Evolutionary conservation across 1,140 invertebrate species (phyloP).

Genomic region (Sitobion miscanthi): DNA sequence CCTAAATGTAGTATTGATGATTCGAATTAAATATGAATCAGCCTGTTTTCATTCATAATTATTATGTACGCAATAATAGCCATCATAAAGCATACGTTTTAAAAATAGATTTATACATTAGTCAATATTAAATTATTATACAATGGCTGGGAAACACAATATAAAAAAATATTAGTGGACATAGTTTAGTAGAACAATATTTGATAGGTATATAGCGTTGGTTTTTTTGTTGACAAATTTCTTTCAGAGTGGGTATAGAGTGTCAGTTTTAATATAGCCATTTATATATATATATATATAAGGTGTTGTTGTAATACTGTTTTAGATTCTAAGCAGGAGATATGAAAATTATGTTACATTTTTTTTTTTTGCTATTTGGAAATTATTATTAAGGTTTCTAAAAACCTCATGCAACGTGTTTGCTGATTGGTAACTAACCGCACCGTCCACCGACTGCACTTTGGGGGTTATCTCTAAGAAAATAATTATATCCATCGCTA

Average conservation of each 20-base stretch:
- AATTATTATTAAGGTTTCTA: not conserved
- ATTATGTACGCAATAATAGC: not conserved
- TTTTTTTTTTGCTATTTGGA: not conserved
- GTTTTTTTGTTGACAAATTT: not conserved
- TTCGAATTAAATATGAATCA: conserved; percentile 3
- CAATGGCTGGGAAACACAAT: not conserved
- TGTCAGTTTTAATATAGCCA: not conserved
- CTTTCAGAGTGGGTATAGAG: not conserved
- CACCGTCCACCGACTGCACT: not conserved
- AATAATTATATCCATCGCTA: not conserved
- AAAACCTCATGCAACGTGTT: not conserved
- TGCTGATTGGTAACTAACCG: not conserved
- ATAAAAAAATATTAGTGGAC: not conserved
- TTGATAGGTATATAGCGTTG: not conserved
- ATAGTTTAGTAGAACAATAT: not conserved
- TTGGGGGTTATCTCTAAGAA: not conserved
- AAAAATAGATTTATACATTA: not conserved
- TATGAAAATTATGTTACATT: not conserved
- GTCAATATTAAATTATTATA: not conserved
- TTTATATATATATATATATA: no score
- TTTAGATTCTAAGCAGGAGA: not conserved
- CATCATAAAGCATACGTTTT: not conserved
- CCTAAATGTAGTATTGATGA: not conserved
- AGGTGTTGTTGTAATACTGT: not conserved
- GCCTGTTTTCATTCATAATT: not conserved